phyloP scores from a whole-genome alignment of 2,113 vertebrate genomes.

The Oreamnos americanus region DNA sequence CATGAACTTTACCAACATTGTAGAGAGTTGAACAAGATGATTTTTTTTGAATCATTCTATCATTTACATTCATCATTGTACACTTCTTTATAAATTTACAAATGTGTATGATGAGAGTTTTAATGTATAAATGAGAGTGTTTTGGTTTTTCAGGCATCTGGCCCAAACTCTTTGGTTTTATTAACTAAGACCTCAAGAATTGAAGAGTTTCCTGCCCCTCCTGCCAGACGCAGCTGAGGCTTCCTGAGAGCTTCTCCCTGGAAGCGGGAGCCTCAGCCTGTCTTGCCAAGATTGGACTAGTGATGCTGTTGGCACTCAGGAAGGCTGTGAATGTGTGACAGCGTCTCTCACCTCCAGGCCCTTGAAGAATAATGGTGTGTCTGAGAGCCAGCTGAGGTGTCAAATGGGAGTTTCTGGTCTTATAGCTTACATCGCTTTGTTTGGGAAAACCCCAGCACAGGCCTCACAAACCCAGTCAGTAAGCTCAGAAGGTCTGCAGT shows the following conservation, averaged over 20 bases:
- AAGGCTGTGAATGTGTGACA: not conserved
- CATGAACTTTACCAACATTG: not conserved
- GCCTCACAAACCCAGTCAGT: fast-evolving
- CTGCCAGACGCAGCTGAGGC: not conserved
- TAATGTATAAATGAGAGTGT: not conserved
- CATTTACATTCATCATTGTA: not conserved
- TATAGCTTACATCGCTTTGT: not conserved
- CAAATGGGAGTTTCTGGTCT: not conserved
- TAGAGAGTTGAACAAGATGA: not conserved
- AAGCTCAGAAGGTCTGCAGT: not conserved
- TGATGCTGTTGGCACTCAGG: not conserved
- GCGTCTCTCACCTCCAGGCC: constrained; percentile 23
- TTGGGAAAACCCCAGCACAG: not conserved
- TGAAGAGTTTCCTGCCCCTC: not conserved
- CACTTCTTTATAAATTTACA: not conserved
- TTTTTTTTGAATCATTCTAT: not conserved
- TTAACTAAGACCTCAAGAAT: not conserved
- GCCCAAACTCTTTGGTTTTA: not conserved
- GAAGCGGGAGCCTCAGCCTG: not conserved
- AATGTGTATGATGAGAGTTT: not conserved
- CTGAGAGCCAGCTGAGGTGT: not conserved
- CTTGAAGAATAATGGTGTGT: not conserved
- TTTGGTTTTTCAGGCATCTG: not conserved
- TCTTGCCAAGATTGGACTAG: not conserved
- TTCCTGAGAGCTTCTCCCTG: not conserved